These are phyloP conservation scores for Drosophila peninsularis DNA, from an alignment of 2,888 invertebrate genomes.

Conservation along the genomic window DNA sequence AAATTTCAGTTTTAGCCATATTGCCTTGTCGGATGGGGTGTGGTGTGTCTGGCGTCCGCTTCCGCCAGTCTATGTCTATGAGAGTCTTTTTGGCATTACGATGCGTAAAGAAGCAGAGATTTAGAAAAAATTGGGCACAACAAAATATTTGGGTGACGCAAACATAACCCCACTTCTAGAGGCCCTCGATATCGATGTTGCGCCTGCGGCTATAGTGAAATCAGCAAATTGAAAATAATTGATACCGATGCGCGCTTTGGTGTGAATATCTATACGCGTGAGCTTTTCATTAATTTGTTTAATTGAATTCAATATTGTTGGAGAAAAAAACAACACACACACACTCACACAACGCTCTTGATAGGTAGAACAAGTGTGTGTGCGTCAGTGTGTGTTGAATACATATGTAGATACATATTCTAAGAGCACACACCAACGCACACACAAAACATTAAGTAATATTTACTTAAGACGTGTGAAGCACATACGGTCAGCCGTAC, in stretches of 20 bases:
- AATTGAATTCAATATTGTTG: conserved; percentile 70
- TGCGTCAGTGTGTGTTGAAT: conserved; percentile 24
- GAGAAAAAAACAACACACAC: conserved; percentile 37
- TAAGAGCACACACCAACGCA: conserved; percentile 67
- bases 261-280: conserved; percentile 49
- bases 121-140: conserved; percentile 55
- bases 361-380: conserved; percentile 22
- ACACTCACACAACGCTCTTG: conserved; percentile 33
- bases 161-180: conserved; percentile 73
- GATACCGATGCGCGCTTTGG: conserved; percentile 50
- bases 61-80: conserved; percentile 41
- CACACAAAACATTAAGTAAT: conserved; percentile 72
- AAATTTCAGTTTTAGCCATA: conserved; percentile 25
- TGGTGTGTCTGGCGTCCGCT: conserved; percentile 45
- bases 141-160: conserved; percentile 77
- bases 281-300: conserved; percentile 61
- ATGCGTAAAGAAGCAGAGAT: conserved; percentile 7
- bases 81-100: conserved; percentile 44
- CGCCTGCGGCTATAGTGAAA: conserved; percentile 37
- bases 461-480: conserved; percentile 60
- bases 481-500: conserved; percentile 15
- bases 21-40: conserved; percentile 50
- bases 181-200: conserved; percentile 42
- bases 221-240: conserved; percentile 74
- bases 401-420: conserved; percentile 78